Percentiles rank a stretch among this genome's conserved stretches.
Evolutionary conservation across 2,888 invertebrate genomes (phyloP).

Genomic region (Agrilus biguttatus): DNA sequence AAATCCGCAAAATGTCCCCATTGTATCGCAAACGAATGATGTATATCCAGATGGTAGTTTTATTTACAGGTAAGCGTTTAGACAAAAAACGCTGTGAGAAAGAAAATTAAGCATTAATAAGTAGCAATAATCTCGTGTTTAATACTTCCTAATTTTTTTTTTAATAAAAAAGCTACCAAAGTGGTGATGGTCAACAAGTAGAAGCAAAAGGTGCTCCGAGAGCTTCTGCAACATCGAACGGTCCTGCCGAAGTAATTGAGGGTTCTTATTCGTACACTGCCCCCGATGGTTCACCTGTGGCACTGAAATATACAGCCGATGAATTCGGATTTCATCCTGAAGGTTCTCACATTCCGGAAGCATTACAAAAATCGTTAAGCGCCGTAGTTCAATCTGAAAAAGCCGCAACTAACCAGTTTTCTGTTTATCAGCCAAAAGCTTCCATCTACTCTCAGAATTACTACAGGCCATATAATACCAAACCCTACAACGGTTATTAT

Average conservation of each 20-base stretch:
- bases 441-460: conserved; percentile 1
- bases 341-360: conserved; percentile 66
- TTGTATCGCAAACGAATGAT: conserved; percentile 38
- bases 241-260: conserved; percentile 59
- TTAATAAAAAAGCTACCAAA: conserved; percentile 42
- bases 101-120: too few species aligned
- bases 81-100: not conserved
- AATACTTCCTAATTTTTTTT: conserved; percentile 4
- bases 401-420: conserved; percentile 10
- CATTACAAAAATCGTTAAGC: too few species aligned
- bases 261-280: conserved; percentile 63
- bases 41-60: conserved; percentile 44
- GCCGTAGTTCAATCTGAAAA: conserved; percentile 13
- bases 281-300: conserved; percentile 58
- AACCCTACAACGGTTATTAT: conserved; percentile 22
- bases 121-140: not conserved
- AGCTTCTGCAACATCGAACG: conserved; percentile 50
- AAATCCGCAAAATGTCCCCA: conserved; percentile 29
- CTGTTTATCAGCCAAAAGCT: conserved; percentile 4
- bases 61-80: conserved; percentile 35
- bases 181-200: conserved; percentile 65
- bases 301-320: conserved; percentile 57
- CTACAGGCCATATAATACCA: conserved; percentile 15
- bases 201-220: conserved; percentile 66
- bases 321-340: conserved; percentile 66